These are phyloP conservation scores for Melanerpes formicivorus DNA, from an alignment of 2,113 vertebrate genomes.

Conservation along the genomic window DNA sequence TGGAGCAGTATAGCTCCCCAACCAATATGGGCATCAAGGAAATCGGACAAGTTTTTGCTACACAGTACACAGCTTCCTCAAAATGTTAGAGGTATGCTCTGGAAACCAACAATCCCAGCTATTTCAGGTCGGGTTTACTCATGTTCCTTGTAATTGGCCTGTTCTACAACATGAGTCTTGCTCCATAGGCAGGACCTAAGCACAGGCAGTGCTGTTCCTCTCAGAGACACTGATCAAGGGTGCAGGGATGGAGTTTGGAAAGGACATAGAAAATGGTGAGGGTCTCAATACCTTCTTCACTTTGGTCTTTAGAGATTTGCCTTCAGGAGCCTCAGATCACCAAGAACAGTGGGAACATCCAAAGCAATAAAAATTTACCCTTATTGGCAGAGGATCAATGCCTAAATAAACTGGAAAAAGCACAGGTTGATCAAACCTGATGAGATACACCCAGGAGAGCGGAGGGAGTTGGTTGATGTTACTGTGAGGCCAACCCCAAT, in stretches of 20 bases:
- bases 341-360: not conserved
- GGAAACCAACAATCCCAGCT: not conserved
- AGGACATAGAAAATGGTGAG: not conserved
- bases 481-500: not conserved
- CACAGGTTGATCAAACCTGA: not conserved
- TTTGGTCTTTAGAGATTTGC: not conserved
- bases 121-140: not conserved
- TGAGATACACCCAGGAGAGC: not conserved
- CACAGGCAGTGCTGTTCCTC: not conserved
- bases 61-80: not conserved
- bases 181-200: not conserved
- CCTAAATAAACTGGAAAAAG: not conserved
- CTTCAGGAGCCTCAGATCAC: not conserved
- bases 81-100: not conserved
- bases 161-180: not conserved
- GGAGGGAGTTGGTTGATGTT: not conserved
- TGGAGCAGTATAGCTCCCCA: not conserved
- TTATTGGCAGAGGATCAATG: not conserved
- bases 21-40: rapidly evolving
- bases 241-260: not conserved
- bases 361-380: not conserved
- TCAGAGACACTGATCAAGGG: not conserved
- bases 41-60: not conserved
- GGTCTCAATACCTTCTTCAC: not conserved
- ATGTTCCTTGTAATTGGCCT: not conserved